These are phyloP conservation scores for Brachyhypopomus gauderio DNA, from an alignment of 2,113 vertebrate species.

Conservation along the genomic window DNA sequence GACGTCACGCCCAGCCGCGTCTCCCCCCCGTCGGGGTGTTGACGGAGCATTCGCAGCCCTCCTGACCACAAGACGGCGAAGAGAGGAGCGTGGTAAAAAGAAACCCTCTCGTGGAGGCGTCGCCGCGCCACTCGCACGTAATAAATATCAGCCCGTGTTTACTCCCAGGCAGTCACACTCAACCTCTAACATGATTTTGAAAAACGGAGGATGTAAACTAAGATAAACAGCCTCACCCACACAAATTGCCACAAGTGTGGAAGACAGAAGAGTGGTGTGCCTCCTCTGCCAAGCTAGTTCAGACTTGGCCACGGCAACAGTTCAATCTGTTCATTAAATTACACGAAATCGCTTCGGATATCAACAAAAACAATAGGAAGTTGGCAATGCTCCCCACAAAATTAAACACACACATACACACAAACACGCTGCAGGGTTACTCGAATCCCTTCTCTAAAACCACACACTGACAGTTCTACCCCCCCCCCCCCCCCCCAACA, in stretches of 20 bases:
- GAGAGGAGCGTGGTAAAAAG: slow-evolving; percentile 30
- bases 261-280: neutral
- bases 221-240: slow-evolving; percentile 21
- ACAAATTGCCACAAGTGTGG: slow-evolving; percentile 22
- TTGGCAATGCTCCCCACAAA: neutral
- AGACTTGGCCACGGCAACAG: neutral
- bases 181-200: slow-evolving; percentile 41
- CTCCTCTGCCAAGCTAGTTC: neutral
- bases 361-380: slow-evolving; percentile 9
- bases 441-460: neutral
- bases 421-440: neutral
- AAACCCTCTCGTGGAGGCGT: slow-evolving; percentile 39
- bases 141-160: slow-evolving; percentile 54
- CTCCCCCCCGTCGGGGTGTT: slow-evolving; percentile 1
- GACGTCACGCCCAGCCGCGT: neutral
- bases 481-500: neutral
- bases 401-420: neutral
- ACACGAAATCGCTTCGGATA: neutral
- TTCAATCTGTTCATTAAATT: neutral
- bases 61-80: slow-evolving; percentile 15
- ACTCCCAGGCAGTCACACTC: slow-evolving; percentile 56
- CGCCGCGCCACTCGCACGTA: slow-evolving; percentile 46
- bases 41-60: slow-evolving; percentile 32
- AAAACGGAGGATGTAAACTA: slow-evolving; percentile 43
- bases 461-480: neutral